A percentile compares a stretch with the other conserved stretches of the same genome.
Conservation (phyloP, 2,797 vertebrate genomes). For the Darevskia mixta region DNA sequence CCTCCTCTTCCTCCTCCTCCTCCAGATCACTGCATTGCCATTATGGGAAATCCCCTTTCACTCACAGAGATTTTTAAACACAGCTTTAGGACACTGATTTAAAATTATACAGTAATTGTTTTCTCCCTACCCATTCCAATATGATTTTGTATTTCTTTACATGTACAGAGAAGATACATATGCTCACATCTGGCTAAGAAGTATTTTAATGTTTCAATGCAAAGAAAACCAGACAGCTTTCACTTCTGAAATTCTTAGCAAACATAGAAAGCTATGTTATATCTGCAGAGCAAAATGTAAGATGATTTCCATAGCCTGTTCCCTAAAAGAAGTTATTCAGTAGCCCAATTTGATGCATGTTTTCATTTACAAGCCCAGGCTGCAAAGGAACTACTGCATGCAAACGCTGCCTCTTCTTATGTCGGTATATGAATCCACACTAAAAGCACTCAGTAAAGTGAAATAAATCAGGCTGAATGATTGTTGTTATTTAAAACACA, state of each 20-base stretch:
- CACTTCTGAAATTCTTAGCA: background rate
- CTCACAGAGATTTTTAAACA: background rate
- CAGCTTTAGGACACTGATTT: accelerated
- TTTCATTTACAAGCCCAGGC: background rate
- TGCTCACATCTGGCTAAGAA: background rate
- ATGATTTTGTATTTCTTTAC: accelerated
- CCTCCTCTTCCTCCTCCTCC: constrained; percentile 11
- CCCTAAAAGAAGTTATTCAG: background rate
- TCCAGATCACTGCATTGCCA: constrained; percentile 43
- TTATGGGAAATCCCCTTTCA: constrained; percentile 16
- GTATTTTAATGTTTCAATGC: background rate
- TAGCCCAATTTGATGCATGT: accelerated
- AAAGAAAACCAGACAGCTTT: background rate
- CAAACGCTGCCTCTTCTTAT: background rate
- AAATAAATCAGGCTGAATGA: background rate
- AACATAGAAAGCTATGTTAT: background rate
- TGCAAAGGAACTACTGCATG: accelerated
- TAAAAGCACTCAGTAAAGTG: accelerated
- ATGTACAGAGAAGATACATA: background rate
- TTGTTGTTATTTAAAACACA: accelerated
- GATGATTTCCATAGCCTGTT: background rate
- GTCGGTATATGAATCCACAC: background rate
- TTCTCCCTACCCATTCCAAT: accelerated
- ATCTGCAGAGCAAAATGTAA: background rate
- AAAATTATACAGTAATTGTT: background rate